Conservation (phyloP, 1,140 invertebrate genomes). For the Luehdorfia chinensis region DNA sequence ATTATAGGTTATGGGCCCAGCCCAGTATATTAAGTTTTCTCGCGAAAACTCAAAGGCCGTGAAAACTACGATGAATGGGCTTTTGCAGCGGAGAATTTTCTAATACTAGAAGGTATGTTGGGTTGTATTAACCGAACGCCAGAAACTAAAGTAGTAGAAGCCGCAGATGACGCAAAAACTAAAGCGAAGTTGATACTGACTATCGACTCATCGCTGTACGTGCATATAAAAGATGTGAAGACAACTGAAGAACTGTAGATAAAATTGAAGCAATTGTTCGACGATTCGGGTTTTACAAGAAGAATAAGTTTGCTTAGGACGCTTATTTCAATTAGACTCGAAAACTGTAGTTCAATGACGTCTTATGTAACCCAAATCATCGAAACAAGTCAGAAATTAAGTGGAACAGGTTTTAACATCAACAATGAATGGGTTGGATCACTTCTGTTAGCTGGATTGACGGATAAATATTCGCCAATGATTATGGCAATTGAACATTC, state of each 20-base stretch:
- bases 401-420: not conserved
- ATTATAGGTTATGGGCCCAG: too few relatives aligned
- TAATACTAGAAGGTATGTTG: not conserved
- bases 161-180: not conserved
- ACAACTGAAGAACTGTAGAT: not conserved
- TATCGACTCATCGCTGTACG: not conserved
- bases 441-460: not conserved
- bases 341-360: not conserved
- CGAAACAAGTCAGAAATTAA: not conserved
- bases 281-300: not conserved
- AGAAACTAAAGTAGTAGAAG: not conserved
- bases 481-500: slow-evolving; percentile 6
- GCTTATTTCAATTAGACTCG: not conserved
- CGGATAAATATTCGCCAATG: not conserved
- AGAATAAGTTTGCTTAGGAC: not conserved
- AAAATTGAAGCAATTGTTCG: not conserved
- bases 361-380: too few relatives aligned
- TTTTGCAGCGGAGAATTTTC: not conserved
- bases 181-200: not conserved
- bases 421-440: not conserved
- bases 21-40: too few relatives aligned
- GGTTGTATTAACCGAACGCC: not conserved
- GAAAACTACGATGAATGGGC: not conserved
- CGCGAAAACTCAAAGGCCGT: not conserved
- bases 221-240: not conserved